Conservation (phyloP, 2,797 vertebrate species). For the Cyprinodon diabolis region DNA sequence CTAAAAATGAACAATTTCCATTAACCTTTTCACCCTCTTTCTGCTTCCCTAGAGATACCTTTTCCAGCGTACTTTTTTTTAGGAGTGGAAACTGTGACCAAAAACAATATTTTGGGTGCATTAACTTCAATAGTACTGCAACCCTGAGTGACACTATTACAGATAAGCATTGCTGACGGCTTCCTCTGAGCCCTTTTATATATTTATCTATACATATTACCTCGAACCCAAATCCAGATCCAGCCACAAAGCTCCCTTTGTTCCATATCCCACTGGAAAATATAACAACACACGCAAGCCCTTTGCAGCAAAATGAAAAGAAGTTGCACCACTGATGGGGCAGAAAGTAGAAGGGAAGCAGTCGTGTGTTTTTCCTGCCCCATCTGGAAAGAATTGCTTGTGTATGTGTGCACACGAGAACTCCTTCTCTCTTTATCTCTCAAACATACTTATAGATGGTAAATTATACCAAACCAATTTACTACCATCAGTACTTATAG, state of each 20-base stretch:
- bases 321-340: constrained; percentile 53
- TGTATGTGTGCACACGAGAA: constrained; percentile 41
- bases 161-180: constrained; percentile 68
- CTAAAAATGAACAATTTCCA: not conserved
- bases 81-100: constrained; percentile 26
- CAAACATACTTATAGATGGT: constrained; percentile 47
- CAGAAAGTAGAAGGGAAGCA: constrained; percentile 37
- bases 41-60: not conserved
- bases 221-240: constrained; percentile 56
- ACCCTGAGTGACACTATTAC: constrained; percentile 45
- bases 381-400: constrained; percentile 78
- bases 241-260: constrained; percentile 80
- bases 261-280: constrained; percentile 72
- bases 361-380: constrained; percentile 55
- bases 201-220: not conserved
- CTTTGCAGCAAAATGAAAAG: constrained; percentile 64
- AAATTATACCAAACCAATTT: constrained; percentile 71
- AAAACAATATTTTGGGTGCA: constrained; percentile 65
- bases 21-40: not conserved
- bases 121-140: constrained; percentile 50
- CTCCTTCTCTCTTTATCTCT: constrained; percentile 22
- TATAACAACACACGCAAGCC: constrained; percentile 69
- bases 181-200: constrained; percentile 40
- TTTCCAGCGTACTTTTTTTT: constrained; percentile 7
- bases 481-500: constrained; percentile 56